Base-by-base conservation (phyloP, 2,113 vertebrate genomes). In the Sinocyclocheilus grahami region DNA sequence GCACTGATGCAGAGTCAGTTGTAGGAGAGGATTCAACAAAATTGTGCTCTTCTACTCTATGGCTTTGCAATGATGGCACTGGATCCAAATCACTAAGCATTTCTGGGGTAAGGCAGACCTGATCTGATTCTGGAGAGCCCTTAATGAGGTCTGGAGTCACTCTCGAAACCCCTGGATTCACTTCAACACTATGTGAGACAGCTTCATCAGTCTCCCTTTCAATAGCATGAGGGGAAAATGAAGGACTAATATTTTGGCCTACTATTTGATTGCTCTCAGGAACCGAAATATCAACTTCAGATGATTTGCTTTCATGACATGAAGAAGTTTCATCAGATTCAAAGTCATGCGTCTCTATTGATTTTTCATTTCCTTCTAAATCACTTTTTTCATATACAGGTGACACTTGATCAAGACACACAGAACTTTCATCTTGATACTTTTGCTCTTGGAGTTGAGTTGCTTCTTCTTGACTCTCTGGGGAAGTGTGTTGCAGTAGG, bases 301-400 rank as follows among this genome's bases (percentile, higher is more conserved):
- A 27, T 18, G n/a, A 7, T 67, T 33, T 37, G 14, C 8, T n/a
- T 80, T 84, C 65, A 39, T 18, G 6, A 10, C 24, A 16, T 72
- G 65, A 60, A 12, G 65, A 48, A 33, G 27, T 3, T 30, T 51
- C 48, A 69, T 11, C 8, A 46, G 55, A 69, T 20, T 72, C 58
- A 18, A 53, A 86, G 1, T 78, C 48, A 18, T 27, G 42, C 9
- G 58, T 30, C 10, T 87, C 51, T 78, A 76, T 42, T 8, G 78
- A 89, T 76, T 85, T 87, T 72, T 89, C 88, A 84, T 77, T 86
- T n/a, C 84, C 84, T 83, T 89, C 88, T 51, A 89, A 81, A 51
- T 89, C 88, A 82, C 86, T 87, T 78, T 89, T 89, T 82, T 89
- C 88, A 86, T 81, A 87, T 7, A 89, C 88, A 75, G 86, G 86